Conservation (phyloP, 2,113 vertebrate species). For the Chiloscyllium plagiosum region DNA sequence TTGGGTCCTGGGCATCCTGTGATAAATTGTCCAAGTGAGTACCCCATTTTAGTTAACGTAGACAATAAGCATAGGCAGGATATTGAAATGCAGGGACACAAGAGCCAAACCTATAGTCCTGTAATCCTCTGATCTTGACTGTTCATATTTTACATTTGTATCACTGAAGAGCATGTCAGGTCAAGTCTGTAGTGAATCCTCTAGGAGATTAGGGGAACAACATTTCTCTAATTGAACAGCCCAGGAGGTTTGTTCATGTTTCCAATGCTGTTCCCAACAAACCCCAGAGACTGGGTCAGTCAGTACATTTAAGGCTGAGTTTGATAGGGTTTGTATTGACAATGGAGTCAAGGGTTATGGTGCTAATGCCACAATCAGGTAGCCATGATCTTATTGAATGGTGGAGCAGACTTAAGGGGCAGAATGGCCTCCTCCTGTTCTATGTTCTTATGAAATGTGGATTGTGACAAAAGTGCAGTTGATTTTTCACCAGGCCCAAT, state of each 20-base stretch:
- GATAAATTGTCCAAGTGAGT: neutral
- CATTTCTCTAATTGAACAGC: neutral
- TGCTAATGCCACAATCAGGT: too few species aligned
- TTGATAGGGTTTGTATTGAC: too few species aligned
- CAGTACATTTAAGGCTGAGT: too few species aligned
- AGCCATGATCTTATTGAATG: too few species aligned
- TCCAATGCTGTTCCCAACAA: too few species aligned
- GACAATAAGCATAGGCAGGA: neutral
- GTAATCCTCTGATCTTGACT: neutral
- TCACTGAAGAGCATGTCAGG: neutral
- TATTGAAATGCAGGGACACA: neutral
- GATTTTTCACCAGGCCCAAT: neutral
- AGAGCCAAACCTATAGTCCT: neutral
- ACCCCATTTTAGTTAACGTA: neutral
- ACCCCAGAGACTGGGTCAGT: too few species aligned
- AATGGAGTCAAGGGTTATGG: too few species aligned
- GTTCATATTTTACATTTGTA: neutral
- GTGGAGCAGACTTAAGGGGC: too few species aligned
- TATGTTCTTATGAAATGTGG: neutral
- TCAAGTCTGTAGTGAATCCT: neutral
- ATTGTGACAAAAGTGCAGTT: neutral
- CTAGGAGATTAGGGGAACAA: neutral
- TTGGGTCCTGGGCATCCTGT: neutral
- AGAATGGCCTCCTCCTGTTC: too few species aligned
- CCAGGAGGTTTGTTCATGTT: too few species aligned